Conservation (phyloP, 2,113 vertebrate species). For the Grammomys surdaster region DNA sequence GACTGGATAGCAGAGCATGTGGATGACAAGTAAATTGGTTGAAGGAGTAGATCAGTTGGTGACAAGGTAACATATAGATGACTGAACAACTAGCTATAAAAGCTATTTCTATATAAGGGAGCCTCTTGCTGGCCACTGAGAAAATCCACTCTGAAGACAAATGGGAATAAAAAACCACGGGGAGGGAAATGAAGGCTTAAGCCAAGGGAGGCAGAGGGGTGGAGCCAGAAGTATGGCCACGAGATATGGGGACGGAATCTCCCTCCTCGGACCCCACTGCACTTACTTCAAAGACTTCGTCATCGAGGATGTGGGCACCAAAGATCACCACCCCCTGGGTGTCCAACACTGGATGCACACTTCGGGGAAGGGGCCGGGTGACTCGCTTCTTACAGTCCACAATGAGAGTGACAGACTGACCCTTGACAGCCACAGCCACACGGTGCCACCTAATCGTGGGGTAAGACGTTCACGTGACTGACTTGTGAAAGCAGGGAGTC, state of each 20-base stretch:
- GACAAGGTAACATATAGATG: not conserved
- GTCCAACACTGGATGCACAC: constrained; percentile 89
- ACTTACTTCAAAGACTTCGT: constrained; percentile 94
- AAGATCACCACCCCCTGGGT: constrained; percentile 93
- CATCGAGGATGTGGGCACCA: constrained; percentile 92
- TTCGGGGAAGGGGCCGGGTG: constrained; percentile 89
- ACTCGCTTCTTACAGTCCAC: constrained; percentile 94
- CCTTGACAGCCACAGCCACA: constrained; percentile 92
- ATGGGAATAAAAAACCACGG: not conserved
- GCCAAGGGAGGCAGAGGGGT: not conserved
- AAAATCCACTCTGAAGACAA: not conserved
- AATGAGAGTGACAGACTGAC: constrained; percentile 92
- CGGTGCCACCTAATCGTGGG: constrained; percentile 91
- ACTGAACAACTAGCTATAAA: not conserved
- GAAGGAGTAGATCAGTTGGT: not conserved
- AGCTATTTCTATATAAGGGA: not conserved
- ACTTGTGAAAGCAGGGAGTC: not conserved
- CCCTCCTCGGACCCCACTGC: not conserved
- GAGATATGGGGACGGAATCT: not conserved
- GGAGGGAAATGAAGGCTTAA: not conserved
- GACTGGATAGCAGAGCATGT: not conserved
- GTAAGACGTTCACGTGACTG: constrained; percentile 32
- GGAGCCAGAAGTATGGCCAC: not conserved
- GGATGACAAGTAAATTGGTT: not conserved
- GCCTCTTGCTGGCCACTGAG: not conserved